Conservation (phyloP, 2,113 vertebrate genomes). For the Gymnorhina tibicen region DNA sequence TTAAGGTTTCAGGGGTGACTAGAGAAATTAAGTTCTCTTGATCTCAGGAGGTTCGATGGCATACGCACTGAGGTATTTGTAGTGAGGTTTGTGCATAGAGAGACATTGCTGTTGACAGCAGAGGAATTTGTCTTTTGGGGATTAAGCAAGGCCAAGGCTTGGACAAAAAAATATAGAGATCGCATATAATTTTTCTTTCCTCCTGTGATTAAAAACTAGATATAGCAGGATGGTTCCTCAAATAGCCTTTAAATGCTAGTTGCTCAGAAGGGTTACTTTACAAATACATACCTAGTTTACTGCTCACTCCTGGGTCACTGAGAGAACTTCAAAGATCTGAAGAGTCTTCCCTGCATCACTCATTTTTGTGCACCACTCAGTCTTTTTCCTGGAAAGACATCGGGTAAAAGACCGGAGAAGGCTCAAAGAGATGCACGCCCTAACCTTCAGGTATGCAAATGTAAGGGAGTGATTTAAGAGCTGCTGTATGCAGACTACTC, state of each 20-base stretch:
- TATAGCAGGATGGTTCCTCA: neutral
- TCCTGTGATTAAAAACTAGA: neutral
- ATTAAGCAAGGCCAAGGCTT: neutral
- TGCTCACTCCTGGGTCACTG: neutral
- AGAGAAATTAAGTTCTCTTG: neutral
- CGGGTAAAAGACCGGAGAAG: neutral
- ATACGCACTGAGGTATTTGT: neutral
- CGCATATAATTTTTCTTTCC: neutral
- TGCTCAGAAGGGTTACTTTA: neutral
- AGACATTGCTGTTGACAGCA: neutral
- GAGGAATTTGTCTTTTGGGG: neutral
- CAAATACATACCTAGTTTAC: neutral
- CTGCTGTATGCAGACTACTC: neutral
- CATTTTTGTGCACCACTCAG: neutral
- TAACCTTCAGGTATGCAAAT: neutral
- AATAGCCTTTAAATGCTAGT: neutral
- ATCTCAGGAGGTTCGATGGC: neutral
- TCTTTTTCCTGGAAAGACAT: neutral
- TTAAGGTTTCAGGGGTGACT: neutral
- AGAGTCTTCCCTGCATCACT: neutral
- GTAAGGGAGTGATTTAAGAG: neutral
- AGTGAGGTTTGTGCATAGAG: neutral
- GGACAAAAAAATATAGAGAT: neutral
- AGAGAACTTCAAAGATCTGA: neutral
- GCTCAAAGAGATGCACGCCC: neutral